These are phyloP conservation scores for Galeopterus variegatus DNA, from an alignment of 2,113 vertebrate species.

Conservation along the genomic window DNA sequence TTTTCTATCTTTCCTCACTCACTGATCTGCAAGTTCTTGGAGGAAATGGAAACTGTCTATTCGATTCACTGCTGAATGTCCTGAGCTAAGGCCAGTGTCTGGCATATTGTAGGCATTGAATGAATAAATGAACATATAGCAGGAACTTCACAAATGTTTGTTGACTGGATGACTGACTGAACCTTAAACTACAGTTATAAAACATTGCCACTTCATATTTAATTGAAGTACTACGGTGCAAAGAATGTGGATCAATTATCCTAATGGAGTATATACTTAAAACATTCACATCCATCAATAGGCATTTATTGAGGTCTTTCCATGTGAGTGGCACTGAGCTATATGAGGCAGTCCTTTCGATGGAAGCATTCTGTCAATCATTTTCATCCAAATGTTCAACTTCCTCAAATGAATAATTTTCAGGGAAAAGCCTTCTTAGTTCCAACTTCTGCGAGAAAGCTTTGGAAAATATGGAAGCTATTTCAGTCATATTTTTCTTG, in stretches of 20 bases:
- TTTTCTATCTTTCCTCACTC: background rate
- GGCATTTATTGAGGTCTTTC: constrained; percentile 22
- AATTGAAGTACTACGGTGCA: constrained; percentile 13
- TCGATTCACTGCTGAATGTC: constrained; percentile 16
- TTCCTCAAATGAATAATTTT: constrained; percentile 48
- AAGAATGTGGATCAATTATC: constrained; percentile 12
- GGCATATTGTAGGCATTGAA: background rate
- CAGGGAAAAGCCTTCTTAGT: background rate
- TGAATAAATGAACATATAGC: background rate
- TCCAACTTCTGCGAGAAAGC: constrained; percentile 23
- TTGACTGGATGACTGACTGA: constrained; percentile 39
- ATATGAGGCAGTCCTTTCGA: background rate
- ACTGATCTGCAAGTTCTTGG: background rate
- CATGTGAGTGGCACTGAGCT: background rate
- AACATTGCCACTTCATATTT: constrained; percentile 30
- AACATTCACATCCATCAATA: background rate
- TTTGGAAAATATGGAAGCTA: background rate
- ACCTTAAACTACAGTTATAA: constrained; percentile 22
- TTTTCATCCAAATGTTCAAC: constrained; percentile 45
- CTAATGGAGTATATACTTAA: background rate
- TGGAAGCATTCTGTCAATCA: constrained; percentile 48
- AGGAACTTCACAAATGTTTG: constrained; percentile 56
- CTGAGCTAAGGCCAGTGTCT: background rate
- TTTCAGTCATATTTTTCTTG: background rate
- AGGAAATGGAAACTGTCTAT: constrained; percentile 21